phyloP scores from a whole-genome alignment of 2,797 vertebrate genomes.

The Channa striata region DNA sequence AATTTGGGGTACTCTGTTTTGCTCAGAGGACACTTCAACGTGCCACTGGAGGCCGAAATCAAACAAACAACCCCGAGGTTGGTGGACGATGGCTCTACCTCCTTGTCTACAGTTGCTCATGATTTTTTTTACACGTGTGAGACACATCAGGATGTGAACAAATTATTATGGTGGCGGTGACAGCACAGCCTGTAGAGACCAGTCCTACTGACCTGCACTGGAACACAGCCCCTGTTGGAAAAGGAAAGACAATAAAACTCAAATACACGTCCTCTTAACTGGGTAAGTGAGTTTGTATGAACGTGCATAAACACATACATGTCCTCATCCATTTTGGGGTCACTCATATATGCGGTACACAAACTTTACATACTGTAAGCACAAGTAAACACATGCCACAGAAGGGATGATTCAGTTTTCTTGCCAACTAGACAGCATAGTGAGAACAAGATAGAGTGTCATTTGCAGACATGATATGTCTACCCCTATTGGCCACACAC shows the following conservation, averaged over 20 bases:
- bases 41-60: too few relatives aligned
- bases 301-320: neutral
- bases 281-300: neutral
- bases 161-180: neutral
- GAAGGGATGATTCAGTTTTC: slow-evolving; percentile 1
- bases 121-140: too few relatives aligned
- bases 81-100: too few relatives aligned
- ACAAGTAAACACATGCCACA: slow-evolving; percentile 7
- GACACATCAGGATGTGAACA: too few relatives aligned
- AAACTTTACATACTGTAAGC: slow-evolving; percentile 1
- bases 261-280: neutral
- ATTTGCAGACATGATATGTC: slow-evolving; percentile 60
- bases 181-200: slow-evolving; percentile 2
- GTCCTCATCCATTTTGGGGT: too few relatives aligned
- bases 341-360: too few relatives aligned
- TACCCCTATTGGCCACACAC: slow-evolving; percentile 24
- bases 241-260: neutral
- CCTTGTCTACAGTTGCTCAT: too few relatives aligned
- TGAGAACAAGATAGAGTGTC: slow-evolving; percentile 66
- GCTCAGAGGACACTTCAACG: too few relatives aligned
- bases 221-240: neutral
- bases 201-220: slow-evolving; percentile 7
- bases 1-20: too few relatives aligned
- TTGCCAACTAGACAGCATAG: slow-evolving; percentile 62
- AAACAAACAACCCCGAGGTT: too few relatives aligned